phyloP scores from a whole-genome alignment of 2,888 invertebrate species.

The Macrosiphum euphorbiae region DNA sequence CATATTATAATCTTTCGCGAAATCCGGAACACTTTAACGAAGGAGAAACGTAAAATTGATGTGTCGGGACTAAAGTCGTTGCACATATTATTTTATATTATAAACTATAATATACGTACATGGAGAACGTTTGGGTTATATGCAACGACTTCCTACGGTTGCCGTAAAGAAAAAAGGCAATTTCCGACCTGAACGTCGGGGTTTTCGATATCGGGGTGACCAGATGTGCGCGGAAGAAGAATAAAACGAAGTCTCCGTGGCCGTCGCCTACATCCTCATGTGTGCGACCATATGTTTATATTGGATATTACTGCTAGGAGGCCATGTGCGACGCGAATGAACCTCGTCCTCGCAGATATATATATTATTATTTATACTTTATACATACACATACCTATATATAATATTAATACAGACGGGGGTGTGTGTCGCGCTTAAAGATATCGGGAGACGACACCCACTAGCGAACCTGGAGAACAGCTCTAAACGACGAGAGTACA shows the following conservation, averaged over 20 bases:
- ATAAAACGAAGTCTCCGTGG: conserved; percentile 29
- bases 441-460: conserved; percentile 54
- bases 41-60: too few relatives aligned
- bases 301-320: conserved; percentile 1
- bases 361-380: neutral
- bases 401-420: conserved; percentile 37
- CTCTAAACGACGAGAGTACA: neutral
- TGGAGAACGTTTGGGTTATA: neutral
- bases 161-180: neutral
- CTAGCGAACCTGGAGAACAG: neutral
- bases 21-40: too few relatives aligned
- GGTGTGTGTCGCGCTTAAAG: conserved; percentile 28
- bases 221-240: conserved; percentile 41
- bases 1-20: too few relatives aligned
- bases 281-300: conserved; percentile 56
- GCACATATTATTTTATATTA: too few relatives aligned
- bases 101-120: neutral
- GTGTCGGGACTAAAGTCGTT: too few relatives aligned
- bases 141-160: neutral
- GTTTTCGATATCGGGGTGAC: conserved; percentile 13
- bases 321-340: conserved; percentile 46
- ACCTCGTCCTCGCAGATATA: conserved; percentile 3
- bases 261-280: conserved; percentile 35
- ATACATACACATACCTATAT: neutral
- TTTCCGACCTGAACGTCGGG: neutral